Base-by-base conservation (phyloP, 2,113 vertebrate genomes). In the Phaetusa simplex region DNA sequence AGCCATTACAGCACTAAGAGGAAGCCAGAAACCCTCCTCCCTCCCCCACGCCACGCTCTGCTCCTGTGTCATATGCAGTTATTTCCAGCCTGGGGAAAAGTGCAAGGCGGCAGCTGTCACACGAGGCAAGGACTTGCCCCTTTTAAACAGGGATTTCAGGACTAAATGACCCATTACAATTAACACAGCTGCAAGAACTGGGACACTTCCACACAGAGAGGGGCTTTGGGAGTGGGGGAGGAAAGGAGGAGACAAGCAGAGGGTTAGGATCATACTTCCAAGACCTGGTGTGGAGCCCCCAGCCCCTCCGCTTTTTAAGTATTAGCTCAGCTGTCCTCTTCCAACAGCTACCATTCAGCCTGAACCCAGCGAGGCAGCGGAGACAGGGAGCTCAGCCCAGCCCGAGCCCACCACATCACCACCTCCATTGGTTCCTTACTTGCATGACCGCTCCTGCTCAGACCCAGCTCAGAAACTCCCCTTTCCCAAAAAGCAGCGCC, bases 151-250 rank as follows among this genome's bases (percentile, higher is more conserved):
- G 84, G 93, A 97, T 97, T 98, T 97, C 92, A 95, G 86, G 96
- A 96, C 94, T 87, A 98, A 97, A 95, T 97, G 96, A 96, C 96
- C 93, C 97, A 98, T 97, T 96, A 97, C 96, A 97, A 97, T 97
- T 79, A 97, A 96, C 97, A 97, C 97, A 98, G 97, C 96, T 97
- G 82, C 95, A 95, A 97, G 96, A 97, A 97, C 91, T 82, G 97
- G 96, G 96, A 93, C 96, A 97, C 88, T 96, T 96, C 91, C 91
- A 92, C 93, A 93, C 78, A 81, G 84, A 88, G 76, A 93, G 90
- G 81, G 74, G 80, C 83, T 93, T 86, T 34, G 53, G 53, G 56
- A 84, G 94, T 26, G 74, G 95, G 93, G 96, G 92, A 88, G 78
- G 90, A 95, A 93, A 81, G 36, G 27, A 84, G 38, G 50, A 40